Conservation (phyloP, 2,888 invertebrate species). For the Eumerus sabulonum region DNA sequence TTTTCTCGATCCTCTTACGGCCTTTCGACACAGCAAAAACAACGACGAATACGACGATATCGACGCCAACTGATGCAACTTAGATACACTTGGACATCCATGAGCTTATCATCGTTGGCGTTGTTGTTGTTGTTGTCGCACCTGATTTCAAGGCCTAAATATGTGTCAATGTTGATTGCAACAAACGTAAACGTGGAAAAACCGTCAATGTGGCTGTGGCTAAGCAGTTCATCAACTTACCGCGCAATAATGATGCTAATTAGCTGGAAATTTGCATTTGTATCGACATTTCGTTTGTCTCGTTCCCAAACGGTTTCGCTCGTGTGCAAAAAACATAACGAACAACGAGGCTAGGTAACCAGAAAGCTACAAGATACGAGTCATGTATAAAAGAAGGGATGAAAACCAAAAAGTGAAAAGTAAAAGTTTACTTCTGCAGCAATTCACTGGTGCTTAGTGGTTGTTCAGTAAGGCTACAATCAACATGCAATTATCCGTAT, state of each 20-base stretch:
- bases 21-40: not conserved
- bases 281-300: not conserved
- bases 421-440: too few relatives aligned
- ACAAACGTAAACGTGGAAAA: not conserved
- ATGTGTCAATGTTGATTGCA: slow-evolving; percentile 5
- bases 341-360: not conserved
- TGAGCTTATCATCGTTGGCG: not conserved
- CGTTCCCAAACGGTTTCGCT: not conserved
- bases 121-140: not conserved
- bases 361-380: too few relatives aligned
- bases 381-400: too few relatives aligned
- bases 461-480: too few relatives aligned
- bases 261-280: not conserved
- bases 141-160: slow-evolving; percentile 2
- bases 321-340: not conserved
- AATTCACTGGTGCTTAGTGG: too few relatives aligned
- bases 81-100: too few relatives aligned
- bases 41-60: not conserved
- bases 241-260: slow-evolving; percentile 2
- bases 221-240: not conserved
- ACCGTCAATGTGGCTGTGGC: not conserved
- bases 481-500: not conserved
- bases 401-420: too few relatives aligned
- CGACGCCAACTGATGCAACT: not conserved
- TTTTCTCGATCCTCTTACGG: not conserved